These are phyloP conservation scores for Seriola dumerili DNA, from an alignment of 2,113 vertebrate genomes.

Conservation along the genomic window DNA sequence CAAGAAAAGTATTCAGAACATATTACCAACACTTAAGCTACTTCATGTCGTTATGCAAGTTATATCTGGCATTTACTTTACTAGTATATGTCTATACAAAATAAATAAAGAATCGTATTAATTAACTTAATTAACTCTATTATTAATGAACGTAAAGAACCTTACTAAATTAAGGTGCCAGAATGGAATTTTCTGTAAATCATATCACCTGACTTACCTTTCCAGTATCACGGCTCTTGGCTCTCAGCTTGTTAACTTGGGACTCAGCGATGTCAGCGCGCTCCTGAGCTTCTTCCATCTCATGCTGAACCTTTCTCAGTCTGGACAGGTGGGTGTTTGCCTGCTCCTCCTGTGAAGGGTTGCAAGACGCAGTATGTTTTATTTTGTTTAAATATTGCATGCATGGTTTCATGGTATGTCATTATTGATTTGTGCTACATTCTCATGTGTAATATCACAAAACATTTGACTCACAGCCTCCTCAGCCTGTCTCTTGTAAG, in stretches of 20 bases:
- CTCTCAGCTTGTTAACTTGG: slow-evolving; percentile 79
- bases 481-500: slow-evolving; percentile 76
- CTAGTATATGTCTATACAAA: no score
- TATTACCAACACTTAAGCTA: neutral
- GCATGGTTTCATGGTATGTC: no score
- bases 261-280: slow-evolving; percentile 76
- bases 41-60: neutral
- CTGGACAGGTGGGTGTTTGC: slow-evolving; percentile 76
- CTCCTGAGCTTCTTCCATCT: slow-evolving; percentile 78
- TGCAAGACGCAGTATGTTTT: neutral
- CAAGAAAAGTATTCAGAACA: neutral
- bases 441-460: neutral
- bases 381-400: no score
- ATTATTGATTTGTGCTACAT: no score
- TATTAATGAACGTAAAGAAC: no score
- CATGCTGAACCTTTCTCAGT: slow-evolving; percentile 77
- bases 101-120: neutral
- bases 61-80: neutral
- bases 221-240: slow-evolving; percentile 73
- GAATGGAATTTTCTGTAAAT: neutral
- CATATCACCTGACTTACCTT: slow-evolving; percentile 52
- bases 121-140: no score
- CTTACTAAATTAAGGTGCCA: no score
- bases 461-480: slow-evolving; percentile 64
- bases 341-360: slow-evolving; percentile 70